Evolutionary conservation across 2,113 vertebrate species (phyloP).

Genomic region (Campylorhamphus procurvoides): DNA sequence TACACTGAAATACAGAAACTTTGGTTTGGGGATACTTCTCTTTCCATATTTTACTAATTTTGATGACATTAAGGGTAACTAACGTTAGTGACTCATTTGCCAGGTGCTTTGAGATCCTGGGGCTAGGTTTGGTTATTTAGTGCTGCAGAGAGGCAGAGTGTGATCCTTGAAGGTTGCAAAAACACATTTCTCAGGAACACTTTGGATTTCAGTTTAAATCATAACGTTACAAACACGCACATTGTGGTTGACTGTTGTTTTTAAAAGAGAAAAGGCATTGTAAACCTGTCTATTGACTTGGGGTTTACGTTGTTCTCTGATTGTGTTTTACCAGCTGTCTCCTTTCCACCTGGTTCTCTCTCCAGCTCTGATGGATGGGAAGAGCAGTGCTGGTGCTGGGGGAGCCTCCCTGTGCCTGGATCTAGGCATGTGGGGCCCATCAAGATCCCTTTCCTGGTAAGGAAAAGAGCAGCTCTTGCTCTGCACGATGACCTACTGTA

Average conservation of each 20-base stretch:
- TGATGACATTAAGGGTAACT: background rate
- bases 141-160: background rate
- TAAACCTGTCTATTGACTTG: background rate
- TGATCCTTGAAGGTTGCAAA: background rate
- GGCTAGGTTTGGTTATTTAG: background rate
- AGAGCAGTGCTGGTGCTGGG: background rate
- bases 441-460: background rate
- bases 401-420: background rate
- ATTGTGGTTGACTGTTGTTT: background rate
- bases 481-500: background rate
- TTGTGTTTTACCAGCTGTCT: background rate
- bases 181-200: background rate
- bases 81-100: background rate
- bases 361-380: background rate
- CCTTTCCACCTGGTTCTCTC: background rate
- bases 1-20: background rate
- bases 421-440: background rate
- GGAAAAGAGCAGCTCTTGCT: background rate
- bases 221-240: background rate
- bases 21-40: background rate
- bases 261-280: background rate
- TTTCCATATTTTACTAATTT: background rate
- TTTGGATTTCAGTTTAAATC: background rate
- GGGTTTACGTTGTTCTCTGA: background rate
- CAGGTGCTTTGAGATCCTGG: background rate